Evolutionary conservation across 64 coral and sea anemone species (phyloP), one percentile per base, ranked within the genome.

Genomic region (Pocillopora damicornis): DNA sequence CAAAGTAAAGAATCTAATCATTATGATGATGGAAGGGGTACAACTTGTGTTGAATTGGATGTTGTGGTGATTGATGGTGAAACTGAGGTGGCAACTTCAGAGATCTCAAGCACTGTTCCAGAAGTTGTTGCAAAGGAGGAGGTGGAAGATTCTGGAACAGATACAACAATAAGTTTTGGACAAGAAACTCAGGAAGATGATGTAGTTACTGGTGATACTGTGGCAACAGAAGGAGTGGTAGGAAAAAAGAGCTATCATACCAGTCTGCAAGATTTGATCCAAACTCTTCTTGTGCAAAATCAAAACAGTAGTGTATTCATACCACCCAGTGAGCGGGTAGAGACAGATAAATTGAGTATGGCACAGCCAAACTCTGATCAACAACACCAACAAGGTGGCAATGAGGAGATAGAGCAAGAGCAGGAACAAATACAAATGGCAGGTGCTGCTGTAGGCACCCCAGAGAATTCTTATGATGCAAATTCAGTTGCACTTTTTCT

Each of bases 401-500:
- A 67, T 17, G 60, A 26, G 9, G 76, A 88, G 56, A 64, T 79
- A 13, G 34, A 68, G 74, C 73, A 73, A 13, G 45, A 66, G 6
- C 57, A 78, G 36, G 74, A 89, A 78, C 26, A 80, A 60, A 65
- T 22, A 36, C 63, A 57, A 38, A 57, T 60, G 22, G 61, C 85
- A 22, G 22, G 73, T 61, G 57, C 15, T 16, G 0, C 81, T 26
- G 65, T 85, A 38, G 81, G 81, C 11, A 58, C 10, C 45, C 63
- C 93, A 56, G 91, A 96, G 20, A 96, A 90, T 79, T 65, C 77
- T 6, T 92, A 77, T 90, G 94, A 96, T 88, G 94, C 94, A 12
- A 96, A 96, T 68, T 93, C 94, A 51, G 94, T 96, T 6, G 94
- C 94, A 58, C 72, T 96, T 83, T 96, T 96, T 62, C 88, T 96